Evolutionary conservation across 2,888 invertebrate genomes (phyloP), one percentile per base, ranked within the genome.

Genomic region (Drosophila formosana): DNA sequence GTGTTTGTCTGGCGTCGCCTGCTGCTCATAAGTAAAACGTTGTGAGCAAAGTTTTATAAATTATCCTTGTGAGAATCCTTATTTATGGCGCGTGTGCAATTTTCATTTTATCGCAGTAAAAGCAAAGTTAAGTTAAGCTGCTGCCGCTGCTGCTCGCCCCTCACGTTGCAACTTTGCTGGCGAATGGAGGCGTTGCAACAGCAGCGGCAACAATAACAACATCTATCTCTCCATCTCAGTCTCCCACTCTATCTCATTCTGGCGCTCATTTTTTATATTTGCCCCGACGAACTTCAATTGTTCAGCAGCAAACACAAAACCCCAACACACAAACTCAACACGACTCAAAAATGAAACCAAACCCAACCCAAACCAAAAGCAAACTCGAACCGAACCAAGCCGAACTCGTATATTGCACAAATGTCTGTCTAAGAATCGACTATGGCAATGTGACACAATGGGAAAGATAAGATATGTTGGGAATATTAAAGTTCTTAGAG

Each of bases 61-160:
- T 92, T 92, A 91, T 92, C 89, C 91, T 92, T 92, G 91, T 87
- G 92, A 92, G 91, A 91, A 92, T 92, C 92, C 92, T 92, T 92
- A 91, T 92, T 92, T 92, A 92, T 92, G 82, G 88, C 84, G 89
- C 86, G 89, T 91, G 91, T 91, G 92, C 90, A 91, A 91, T 91
- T 92, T 91, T 92, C 90, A 92, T 92, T 92, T 92, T 91, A 91
- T 92, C 91, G 90, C 90, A 90, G 89, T 80, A 90, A 90, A 90
- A 91, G 90, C 90, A 91, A 91, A 91, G 89, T 89, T 89, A 88
- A 89, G 81, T 84, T 88, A 84, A 88, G 90, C 88, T 88, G 90
- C 88, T 88, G 78, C 79, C 70, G 66, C 75, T 65, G 49, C 13
- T n/a, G 13, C 5, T 1, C 30, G 25, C 11, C 41, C 56, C 58